Evolutionary conservation across 2,888 invertebrate species (phyloP).

Genomic region (Heliothis peltigera): DNA sequence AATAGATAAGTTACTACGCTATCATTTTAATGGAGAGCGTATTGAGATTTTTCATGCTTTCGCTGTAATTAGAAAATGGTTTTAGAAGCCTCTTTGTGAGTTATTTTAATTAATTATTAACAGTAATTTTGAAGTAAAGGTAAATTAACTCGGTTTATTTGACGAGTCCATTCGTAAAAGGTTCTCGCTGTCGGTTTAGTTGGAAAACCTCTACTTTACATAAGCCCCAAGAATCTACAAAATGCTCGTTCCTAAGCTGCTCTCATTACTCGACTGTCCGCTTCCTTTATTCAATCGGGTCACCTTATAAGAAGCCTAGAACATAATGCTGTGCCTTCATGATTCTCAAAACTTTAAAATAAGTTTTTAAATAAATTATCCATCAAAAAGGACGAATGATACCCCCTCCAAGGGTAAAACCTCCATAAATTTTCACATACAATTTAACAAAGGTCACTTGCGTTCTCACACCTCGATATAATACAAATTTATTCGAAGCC

Average conservation of each 20-base stretch:
- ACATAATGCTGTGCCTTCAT: too few relatives aligned
- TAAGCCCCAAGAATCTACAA: too few relatives aligned
- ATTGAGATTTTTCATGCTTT: slow-evolving; percentile 47
- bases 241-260: not conserved
- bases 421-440: slow-evolving; percentile 37
- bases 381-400: slow-evolving; percentile 13
- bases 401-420: slow-evolving; percentile 36
- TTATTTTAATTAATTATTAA: slow-evolving; percentile 18
- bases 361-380: not conserved
- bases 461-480: slow-evolving; percentile 58
- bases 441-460: slow-evolving; percentile 51
- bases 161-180: too few relatives aligned
- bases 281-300: too few relatives aligned
- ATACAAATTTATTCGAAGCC: slow-evolving; percentile 67
- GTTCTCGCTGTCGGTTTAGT: too few relatives aligned
- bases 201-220: too few relatives aligned
- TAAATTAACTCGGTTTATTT: too few relatives aligned
- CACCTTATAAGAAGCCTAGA: too few relatives aligned
- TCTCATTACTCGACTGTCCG: too few relatives aligned
- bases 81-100: slow-evolving; percentile 35
- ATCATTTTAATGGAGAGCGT: slow-evolving; percentile 36
- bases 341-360: too few relatives aligned
- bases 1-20: slow-evolving; percentile 28
- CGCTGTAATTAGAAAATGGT: slow-evolving; percentile 30
- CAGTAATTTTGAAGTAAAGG: not conserved